Conservation (phyloP, 2,888 invertebrate genomes). For the Habrosyne pyritoides region DNA sequence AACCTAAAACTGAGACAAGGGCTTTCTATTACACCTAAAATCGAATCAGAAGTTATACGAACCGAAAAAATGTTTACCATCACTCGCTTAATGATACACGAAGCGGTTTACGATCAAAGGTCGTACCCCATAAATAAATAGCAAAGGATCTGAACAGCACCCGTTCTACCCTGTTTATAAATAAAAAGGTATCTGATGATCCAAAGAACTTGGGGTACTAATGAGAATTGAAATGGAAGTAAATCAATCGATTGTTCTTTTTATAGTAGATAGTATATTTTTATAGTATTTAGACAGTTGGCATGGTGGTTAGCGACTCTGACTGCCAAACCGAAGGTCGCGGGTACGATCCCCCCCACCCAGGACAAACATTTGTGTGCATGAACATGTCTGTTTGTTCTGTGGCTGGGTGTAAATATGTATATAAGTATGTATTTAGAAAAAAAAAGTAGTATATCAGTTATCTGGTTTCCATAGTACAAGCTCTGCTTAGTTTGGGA, state of each 20-base stretch:
- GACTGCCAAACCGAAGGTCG: too few relatives aligned
- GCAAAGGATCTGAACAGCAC: background rate
- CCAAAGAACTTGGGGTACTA: background rate
- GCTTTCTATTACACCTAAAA: background rate
- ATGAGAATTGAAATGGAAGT: background rate
- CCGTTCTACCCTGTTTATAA: background rate
- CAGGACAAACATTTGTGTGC: too few relatives aligned
- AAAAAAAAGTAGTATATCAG: too few relatives aligned
- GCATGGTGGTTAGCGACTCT: too few relatives aligned
- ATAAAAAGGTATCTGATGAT: background rate
- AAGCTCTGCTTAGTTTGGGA: too few relatives aligned
- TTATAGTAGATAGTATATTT: background rate
- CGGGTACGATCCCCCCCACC: too few relatives aligned
- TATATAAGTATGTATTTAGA: too few relatives aligned
- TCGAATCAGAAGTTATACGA: background rate
- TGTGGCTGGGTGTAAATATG: too few relatives aligned
- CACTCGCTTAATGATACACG: background rate
- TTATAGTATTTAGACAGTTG: too few relatives aligned
- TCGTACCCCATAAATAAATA: constrained; percentile 5
- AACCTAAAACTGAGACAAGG: too few relatives aligned
- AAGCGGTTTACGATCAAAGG: constrained; percentile 1
- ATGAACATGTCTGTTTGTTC: too few relatives aligned
- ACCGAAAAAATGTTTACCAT: constrained; percentile 1
- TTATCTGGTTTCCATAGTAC: too few relatives aligned
- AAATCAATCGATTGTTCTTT: background rate